Conservation (phyloP, 2,888 invertebrate species). For the Troides oblongomaculatus region DNA sequence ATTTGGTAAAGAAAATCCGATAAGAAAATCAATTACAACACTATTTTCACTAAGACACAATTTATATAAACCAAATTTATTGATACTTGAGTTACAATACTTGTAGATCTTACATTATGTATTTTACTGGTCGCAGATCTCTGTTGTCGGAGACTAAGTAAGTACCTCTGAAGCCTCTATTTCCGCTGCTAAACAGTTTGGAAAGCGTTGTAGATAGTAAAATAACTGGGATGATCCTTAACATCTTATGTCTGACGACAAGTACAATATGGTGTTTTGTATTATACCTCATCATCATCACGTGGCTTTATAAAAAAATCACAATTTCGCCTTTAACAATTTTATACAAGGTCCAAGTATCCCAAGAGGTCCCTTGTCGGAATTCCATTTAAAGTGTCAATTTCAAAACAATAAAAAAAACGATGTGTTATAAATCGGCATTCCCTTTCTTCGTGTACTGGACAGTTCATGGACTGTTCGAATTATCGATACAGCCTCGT, state of each 20-base stretch:
- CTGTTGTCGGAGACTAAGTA: too few species aligned
- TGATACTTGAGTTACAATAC: not conserved
- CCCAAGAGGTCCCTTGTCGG: not conserved
- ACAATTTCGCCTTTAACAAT: not conserved
- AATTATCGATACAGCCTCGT: constrained; percentile 69
- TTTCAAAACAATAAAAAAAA: not conserved
- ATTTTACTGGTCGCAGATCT: too few species aligned
- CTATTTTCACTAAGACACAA: not conserved
- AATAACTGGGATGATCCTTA: too few species aligned
- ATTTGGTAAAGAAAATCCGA: not conserved
- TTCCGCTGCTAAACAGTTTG: too few species aligned
- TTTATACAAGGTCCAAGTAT: not conserved
- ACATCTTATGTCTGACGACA: too few species aligned
- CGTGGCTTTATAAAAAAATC: not conserved
- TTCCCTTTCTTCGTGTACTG: constrained; percentile 59
- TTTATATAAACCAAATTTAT: too few species aligned
- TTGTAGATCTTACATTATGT: not conserved
- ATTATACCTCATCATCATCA: too few species aligned
- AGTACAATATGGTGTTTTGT: too few species aligned
- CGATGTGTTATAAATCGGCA: constrained; percentile 53
- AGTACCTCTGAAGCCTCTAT: too few species aligned
- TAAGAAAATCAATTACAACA: not conserved
- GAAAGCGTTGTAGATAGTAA: too few species aligned
- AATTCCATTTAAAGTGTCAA: not conserved
- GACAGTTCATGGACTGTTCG: constrained; percentile 66